Conservation (phyloP, 2,113 vertebrate genomes). For the Proteles cristata region DNA sequence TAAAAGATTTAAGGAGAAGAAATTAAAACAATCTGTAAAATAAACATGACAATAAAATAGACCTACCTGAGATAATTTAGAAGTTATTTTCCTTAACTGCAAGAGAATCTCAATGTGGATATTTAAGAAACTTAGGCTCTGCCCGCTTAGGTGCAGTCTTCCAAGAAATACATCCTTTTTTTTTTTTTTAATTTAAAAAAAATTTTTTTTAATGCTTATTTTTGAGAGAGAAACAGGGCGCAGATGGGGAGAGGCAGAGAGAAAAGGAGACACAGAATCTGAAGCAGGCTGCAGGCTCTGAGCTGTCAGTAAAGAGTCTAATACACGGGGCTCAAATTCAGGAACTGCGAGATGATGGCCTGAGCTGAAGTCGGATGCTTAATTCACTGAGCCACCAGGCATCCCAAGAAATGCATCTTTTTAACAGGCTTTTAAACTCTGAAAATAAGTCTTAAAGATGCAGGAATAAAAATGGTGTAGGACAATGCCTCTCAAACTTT, state of each 20-base stretch:
- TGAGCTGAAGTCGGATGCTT: too few species aligned
- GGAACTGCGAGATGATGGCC: too few species aligned
- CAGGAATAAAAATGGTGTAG: neutral
- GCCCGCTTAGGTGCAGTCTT: neutral
- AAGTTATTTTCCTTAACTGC: neutral
- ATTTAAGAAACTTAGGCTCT: neutral
- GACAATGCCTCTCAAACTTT: neutral
- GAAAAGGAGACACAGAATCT: too few species aligned
- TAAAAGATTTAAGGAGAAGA: neutral
- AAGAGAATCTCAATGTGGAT: neutral
- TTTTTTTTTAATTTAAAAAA: too few species aligned
- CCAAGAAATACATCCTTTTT: neutral
- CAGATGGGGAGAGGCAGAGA: too few species aligned
- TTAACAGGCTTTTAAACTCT: neutral
- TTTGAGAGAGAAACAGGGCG: too few species aligned
- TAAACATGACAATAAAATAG: conserved; percentile 8
- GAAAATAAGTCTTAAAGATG: neutral
- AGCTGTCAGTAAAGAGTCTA: too few species aligned
- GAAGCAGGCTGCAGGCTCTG: too few species aligned
- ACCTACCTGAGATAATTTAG: neutral
- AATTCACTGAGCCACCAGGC: too few species aligned
- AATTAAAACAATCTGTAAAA: neutral
- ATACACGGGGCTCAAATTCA: too few species aligned
- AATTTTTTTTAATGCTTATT: too few species aligned
- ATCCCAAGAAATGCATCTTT: neutral